These are phyloP conservation scores for Liparis tanakae DNA, from an alignment of 2,797 vertebrate genomes.

Conservation along the genomic window DNA sequence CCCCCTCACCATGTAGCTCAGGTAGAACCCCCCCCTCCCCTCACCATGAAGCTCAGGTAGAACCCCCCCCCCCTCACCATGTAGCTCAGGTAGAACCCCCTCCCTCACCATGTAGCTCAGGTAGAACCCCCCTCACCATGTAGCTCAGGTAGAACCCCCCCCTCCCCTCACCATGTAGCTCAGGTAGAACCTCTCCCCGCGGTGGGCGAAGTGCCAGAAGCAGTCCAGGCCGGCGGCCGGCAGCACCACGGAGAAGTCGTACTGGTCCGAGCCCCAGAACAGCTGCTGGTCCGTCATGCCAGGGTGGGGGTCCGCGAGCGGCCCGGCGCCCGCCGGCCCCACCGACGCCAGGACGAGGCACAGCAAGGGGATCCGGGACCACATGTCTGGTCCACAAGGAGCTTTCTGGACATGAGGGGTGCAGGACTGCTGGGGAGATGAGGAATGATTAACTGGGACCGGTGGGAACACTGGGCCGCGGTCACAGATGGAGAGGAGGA, in stretches of 20 bases:
- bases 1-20: too few relatives aligned
- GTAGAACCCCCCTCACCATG: too few relatives aligned
- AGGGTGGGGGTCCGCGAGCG: slow-evolving; percentile 63
- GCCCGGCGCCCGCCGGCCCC: slow-evolving; percentile 62
- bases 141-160: too few relatives aligned
- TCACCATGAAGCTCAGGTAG: too few relatives aligned
- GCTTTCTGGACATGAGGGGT: not conserved
- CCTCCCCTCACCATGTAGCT: slow-evolving; percentile 87
- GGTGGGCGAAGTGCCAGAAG: slow-evolving; percentile 93
- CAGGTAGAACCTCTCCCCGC: slow-evolving; percentile 89
- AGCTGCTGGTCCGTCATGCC: slow-evolving; percentile 76
- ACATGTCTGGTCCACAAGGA: slow-evolving; percentile 49
- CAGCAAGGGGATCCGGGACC: slow-evolving; percentile 21
- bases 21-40: too few relatives aligned
- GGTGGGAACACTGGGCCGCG: too few relatives aligned
- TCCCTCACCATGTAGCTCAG: too few relatives aligned
- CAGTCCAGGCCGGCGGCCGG: slow-evolving; percentile 82
- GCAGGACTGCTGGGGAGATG: not conserved
- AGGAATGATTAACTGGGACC: too few relatives aligned
- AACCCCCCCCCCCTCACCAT: too few relatives aligned
- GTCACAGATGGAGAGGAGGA: too few relatives aligned
- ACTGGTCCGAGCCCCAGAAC: slow-evolving; percentile 85
- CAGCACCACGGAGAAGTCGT: slow-evolving; percentile 89
- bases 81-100: too few relatives aligned
- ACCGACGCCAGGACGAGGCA: slow-evolving; percentile 48